phyloP scores from a whole-genome alignment of 2,888 invertebrate species.

The Scaptodrosophila latifasciaeformis region DNA sequence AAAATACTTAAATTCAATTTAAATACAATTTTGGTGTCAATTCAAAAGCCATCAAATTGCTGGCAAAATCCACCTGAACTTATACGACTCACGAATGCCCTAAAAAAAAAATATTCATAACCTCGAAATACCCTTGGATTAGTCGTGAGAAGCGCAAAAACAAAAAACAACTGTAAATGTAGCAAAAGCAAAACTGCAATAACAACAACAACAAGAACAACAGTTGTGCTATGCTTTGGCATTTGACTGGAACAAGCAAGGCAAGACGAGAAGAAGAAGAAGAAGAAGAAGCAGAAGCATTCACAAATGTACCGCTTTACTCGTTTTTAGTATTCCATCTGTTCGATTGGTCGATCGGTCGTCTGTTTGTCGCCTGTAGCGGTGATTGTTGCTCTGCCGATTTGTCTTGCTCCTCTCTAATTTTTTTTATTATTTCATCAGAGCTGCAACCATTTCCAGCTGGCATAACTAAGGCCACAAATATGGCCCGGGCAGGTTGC shows the following conservation, averaged over 20 bases:
- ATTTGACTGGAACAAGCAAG: too few species aligned
- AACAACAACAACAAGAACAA: constrained; percentile 26
- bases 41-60: too few species aligned
- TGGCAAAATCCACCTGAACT: too few species aligned
- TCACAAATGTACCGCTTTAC: too few species aligned
- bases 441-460: constrained; percentile 31
- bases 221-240: not conserved
- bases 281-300: too few species aligned
- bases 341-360: constrained; percentile 1
- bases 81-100: too few species aligned
- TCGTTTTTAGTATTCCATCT: constrained; percentile 40
- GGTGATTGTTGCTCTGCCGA: constrained; percentile 38
- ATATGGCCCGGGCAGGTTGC: constrained; percentile 19
- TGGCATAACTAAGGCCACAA: constrained; percentile 58
- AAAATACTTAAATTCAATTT: not conserved
- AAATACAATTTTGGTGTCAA: not conserved
- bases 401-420: constrained; percentile 15
- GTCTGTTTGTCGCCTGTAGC: constrained; percentile 32
- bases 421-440: constrained; percentile 49
- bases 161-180: too few species aligned
- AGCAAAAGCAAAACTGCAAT: too few species aligned
- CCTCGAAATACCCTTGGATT: too few species aligned
- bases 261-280: too few species aligned
- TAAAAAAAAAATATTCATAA: too few species aligned
- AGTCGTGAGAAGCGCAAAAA: too few species aligned